A percentile compares a stretch with the other conserved stretches of the same genome.
Conservation (phyloP, 2,113 vertebrate species). For the Pseudorasbora parva region DNA sequence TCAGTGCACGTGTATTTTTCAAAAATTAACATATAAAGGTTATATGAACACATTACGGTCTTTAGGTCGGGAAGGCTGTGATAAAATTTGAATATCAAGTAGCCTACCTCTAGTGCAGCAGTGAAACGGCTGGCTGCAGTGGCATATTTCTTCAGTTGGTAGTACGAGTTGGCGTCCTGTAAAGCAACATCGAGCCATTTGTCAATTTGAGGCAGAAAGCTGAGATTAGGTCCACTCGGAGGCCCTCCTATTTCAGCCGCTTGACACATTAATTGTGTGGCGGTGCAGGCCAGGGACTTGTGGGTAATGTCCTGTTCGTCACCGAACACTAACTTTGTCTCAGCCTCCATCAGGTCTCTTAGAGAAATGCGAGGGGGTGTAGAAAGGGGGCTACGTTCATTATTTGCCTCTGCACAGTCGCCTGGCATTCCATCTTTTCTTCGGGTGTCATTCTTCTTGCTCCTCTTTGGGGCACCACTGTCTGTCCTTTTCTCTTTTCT, state of each 20-base stretch:
- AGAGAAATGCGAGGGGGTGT: slow-evolving; percentile 60
- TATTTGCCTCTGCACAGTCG: slow-evolving; percentile 54
- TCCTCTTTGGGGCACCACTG: slow-evolving; percentile 22
- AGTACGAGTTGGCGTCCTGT: slow-evolving; percentile 71
- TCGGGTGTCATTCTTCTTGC: slow-evolving; percentile 59
- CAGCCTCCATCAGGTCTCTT: slow-evolving; percentile 68
- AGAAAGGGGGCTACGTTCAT: background rate
- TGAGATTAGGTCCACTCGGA: slow-evolving; percentile 54
- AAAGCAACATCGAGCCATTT: slow-evolving; percentile 71
- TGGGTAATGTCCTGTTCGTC: slow-evolving; percentile 72
- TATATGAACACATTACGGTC: slow-evolving; percentile 39
- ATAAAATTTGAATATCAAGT: slow-evolving; percentile 61
- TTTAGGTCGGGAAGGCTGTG: slow-evolving; percentile 9
- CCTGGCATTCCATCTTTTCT: slow-evolving; percentile 53
- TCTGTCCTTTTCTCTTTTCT: slow-evolving; percentile 37
- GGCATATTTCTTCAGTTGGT: slow-evolving; percentile 71
- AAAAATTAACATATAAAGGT: slow-evolving; percentile 27
- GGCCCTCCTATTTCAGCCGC: slow-evolving; percentile 57
- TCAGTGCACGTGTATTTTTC: background rate
- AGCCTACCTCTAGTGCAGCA: slow-evolving; percentile 75
- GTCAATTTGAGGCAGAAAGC: slow-evolving; percentile 65
- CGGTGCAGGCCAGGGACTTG: slow-evolving; percentile 51
- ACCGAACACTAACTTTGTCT: slow-evolving; percentile 71
- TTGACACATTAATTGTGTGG: slow-evolving; percentile 44
- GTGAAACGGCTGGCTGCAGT: slow-evolving; percentile 67